Percentiles rank a stretch among this genome's conserved stretches.
Conservation (phyloP, 2,797 vertebrate genomes). For the Sebastes dallii region DNA sequence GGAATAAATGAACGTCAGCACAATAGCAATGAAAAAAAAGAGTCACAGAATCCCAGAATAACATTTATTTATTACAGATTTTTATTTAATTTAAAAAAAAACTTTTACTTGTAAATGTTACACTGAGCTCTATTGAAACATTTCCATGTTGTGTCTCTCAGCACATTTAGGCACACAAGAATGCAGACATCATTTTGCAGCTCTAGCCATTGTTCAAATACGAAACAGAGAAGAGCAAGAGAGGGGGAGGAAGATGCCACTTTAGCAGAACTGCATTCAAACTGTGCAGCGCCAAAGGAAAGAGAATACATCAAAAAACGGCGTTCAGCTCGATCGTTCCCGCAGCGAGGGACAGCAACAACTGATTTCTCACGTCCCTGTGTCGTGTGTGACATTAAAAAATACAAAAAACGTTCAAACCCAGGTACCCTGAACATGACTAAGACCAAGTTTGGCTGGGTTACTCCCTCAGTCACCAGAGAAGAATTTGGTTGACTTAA, state of each 20-base stretch:
- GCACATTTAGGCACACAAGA: slow-evolving; percentile 80
- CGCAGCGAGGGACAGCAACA: slow-evolving; percentile 16
- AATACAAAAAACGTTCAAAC: slow-evolving; percentile 40
- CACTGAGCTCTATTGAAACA: slow-evolving; percentile 78
- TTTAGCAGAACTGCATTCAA: slow-evolving; percentile 55
- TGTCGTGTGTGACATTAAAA: slow-evolving; percentile 57
- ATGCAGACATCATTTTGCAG: slow-evolving; percentile 72
- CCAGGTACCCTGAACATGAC: slow-evolving; percentile 17
- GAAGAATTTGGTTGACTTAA: slow-evolving; percentile 21
- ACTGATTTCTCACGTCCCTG: slow-evolving; percentile 23
- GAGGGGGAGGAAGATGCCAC: slow-evolving; percentile 4
- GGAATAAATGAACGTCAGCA: background rate
- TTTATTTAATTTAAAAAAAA: slow-evolving; percentile 81
- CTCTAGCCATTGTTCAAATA: slow-evolving; percentile 69
- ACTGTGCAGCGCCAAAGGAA: slow-evolving; percentile 47
- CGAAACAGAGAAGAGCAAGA: slow-evolving; percentile 36
- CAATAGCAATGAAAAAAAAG: background rate
- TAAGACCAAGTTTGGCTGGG: slow-evolving; percentile 44
- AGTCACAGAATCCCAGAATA: slow-evolving; percentile 9
- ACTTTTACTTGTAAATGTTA: slow-evolving; percentile 78
- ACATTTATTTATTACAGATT: slow-evolving; percentile 71
- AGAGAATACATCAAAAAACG: slow-evolving; percentile 47
- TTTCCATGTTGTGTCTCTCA: slow-evolving; percentile 66
- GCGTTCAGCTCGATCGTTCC: slow-evolving; percentile 30
- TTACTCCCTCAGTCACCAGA: slow-evolving; percentile 35